phyloP scores from a whole-genome alignment of 2,888 invertebrate genomes.

The Quadriops clusia region DNA sequence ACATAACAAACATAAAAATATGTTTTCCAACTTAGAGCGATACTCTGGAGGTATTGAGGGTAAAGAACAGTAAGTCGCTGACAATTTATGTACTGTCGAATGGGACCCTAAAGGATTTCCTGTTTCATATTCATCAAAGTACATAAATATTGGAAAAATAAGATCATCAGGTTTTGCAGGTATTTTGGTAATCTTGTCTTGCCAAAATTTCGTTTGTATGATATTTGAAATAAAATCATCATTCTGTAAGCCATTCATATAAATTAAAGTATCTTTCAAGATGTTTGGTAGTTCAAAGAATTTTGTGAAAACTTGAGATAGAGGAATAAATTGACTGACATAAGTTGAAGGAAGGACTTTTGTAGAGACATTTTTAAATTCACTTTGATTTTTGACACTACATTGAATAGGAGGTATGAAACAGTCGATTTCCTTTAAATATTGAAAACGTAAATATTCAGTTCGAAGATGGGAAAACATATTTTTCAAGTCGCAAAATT shows the following conservation, averaged over 20 bases:
- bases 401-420: conserved; percentile 4
- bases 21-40: conserved; percentile 6
- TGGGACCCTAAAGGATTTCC: conserved; percentile 14
- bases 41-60: conserved; percentile 7
- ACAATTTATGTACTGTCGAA: conserved; percentile 13
- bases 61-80: conserved; percentile 12
- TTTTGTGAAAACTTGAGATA: too few relatives aligned
- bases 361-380: too few relatives aligned
- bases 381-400: conserved; percentile 3
- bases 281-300: conserved; percentile 10
- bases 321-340: too few relatives aligned
- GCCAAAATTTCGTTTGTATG: conserved; percentile 14
- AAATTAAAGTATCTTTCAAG: conserved; percentile 1
- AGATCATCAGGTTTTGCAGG: conserved; percentile 6
- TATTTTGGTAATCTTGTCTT: conserved; percentile 8
- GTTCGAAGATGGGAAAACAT: conserved; percentile 9
- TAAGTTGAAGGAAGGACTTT: too few relatives aligned
- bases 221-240: conserved; percentile 9
- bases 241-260: neutral
- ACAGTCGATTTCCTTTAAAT: conserved; percentile 6
- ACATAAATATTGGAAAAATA: conserved; percentile 13
- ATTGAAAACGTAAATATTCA: conserved; percentile 11
- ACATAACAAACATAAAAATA: conserved; percentile 2
- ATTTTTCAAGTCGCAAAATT: conserved; percentile 9
- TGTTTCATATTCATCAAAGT: conserved; percentile 17